Percentiles rank a stretch among this genome's conserved stretches.
phyloP scores from a whole-genome alignment of 2,113 vertebrate genomes.

The Cricetomys ansorgei region DNA sequence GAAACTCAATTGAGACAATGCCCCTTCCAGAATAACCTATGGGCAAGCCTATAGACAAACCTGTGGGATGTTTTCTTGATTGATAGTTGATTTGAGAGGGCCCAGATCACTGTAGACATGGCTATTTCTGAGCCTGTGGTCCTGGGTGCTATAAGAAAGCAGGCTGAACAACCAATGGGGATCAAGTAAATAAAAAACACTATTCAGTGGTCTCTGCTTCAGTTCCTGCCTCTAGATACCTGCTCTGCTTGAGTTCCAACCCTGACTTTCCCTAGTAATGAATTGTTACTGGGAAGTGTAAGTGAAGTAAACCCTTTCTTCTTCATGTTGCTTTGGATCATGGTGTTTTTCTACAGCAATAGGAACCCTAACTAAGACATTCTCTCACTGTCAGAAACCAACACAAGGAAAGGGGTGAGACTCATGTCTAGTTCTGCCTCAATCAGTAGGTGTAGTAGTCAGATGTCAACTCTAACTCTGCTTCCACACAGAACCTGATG shows the following conservation, averaged over 20 bases:
- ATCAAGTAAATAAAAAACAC: neutral
- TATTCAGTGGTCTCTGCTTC: neutral
- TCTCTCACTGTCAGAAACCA: neutral
- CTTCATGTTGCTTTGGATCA: neutral
- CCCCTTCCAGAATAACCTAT: too few relatives aligned
- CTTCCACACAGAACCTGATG: neutral
- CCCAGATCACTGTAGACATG: neutral
- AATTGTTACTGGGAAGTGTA: neutral
- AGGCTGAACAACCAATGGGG: neutral
- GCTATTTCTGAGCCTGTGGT: neutral
- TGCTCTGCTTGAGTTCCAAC: neutral
- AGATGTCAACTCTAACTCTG: neutral
- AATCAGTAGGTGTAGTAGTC: neutral
- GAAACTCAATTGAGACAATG: neutral
- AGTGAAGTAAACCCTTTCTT: neutral
- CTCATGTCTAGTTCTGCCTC: neutral
- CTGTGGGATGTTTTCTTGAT: neutral
- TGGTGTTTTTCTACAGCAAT: neutral
- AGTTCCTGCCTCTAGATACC: neutral
- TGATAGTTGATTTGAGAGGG: neutral
- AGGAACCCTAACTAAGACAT: neutral
- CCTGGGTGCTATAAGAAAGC: neutral
- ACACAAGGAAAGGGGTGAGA: neutral
- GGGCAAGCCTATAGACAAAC: neutral
- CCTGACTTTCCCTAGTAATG: neutral